Evolutionary conservation across 2,797 vertebrate species (phyloP).

Genomic region (Chromobotia macracanthus): DNA sequence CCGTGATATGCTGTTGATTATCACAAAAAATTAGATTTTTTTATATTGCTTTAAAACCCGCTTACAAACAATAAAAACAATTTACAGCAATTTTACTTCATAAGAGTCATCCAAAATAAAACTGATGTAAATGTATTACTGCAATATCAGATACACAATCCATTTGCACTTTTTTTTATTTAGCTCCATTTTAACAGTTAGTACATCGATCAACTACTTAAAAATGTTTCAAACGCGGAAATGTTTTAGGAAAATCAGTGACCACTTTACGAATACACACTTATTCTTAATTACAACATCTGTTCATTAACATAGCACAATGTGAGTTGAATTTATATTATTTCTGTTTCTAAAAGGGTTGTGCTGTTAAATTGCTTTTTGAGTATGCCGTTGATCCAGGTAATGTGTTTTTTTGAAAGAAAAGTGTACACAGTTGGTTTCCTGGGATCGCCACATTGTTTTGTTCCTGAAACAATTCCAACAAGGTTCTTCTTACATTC

Average conservation of each 20-base stretch:
- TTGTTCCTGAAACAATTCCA: slow-evolving; percentile 57
- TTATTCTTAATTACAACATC: no score
- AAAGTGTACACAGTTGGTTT: slow-evolving; percentile 64
- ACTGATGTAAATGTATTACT: background rate
- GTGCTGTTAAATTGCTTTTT: slow-evolving; percentile 53
- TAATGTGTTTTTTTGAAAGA: slow-evolving; percentile 56
- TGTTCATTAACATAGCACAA: background rate
- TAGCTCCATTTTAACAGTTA: no score
- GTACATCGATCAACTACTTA: no score
- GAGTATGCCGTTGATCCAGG: slow-evolving; percentile 58
- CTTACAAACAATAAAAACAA: no score
- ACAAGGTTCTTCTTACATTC: slow-evolving; percentile 58
- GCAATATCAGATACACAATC: no score
- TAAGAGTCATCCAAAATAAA: background rate
- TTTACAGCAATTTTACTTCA: no score
- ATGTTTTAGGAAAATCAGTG: no score
- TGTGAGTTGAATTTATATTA: background rate
- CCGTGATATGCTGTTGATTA: no score
- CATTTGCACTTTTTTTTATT: no score
- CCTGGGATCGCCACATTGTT: slow-evolving; percentile 51
- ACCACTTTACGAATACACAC: background rate
- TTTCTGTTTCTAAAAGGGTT: background rate
- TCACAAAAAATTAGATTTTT: no score
- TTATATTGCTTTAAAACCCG: no score
- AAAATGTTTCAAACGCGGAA: no score